Base-by-base conservation (phyloP, 2,888 invertebrate genomes). In the Tenthredo livida region DNA sequence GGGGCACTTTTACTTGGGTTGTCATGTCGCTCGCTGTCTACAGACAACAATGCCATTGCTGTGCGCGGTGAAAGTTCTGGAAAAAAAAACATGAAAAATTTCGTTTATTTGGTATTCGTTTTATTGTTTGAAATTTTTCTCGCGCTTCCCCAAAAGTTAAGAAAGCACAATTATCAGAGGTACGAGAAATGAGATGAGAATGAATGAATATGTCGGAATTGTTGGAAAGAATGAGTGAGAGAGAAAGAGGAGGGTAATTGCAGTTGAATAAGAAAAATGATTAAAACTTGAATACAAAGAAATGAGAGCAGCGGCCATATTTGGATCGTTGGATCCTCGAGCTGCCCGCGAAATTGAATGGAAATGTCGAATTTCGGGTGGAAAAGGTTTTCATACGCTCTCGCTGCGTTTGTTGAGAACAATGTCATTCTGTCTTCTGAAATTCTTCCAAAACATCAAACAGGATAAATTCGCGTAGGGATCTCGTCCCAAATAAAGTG, bases 1-100 rank as follows among this genome's bases (percentile, higher is more conserved):
- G 89, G 87, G 91, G 92, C 90, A 92, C 91, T 92, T 92, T 92
- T 91, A 91, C 90, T 91, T 90, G 58, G 61, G 61, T 40, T 61
- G 80, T 61, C 58, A 61, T 25, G 40, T 40, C 25, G 58, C 40
- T 21, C 67, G 65, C 83, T 65, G 70, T 83, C 83, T 83, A n/a
- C 67, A 25, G 21, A 83, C 83, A 70, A 83, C 83, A 83, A 83
- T 83, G 83, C 70, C 29, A 77, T 77, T 77, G 37, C 77, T 54
- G n/a, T 33, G 77, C 50, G 54, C 54, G 21, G 5, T 25, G n/a
- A 37, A 47, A 29, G 25, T 58, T 37, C 61, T 33, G 12, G 50
- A 40, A 54, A 29, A 77, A 77, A 29, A 29, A 77, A 77, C 4
- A 2, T 4, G 4, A 33, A 29, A 77, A 77, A 29, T 25, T n/a